A percentile compares a stretch with the other conserved stretches of the same genome.
phyloP scores from a whole-genome alignment of 2,797 vertebrate genomes.

The Lacerta viridis region DNA sequence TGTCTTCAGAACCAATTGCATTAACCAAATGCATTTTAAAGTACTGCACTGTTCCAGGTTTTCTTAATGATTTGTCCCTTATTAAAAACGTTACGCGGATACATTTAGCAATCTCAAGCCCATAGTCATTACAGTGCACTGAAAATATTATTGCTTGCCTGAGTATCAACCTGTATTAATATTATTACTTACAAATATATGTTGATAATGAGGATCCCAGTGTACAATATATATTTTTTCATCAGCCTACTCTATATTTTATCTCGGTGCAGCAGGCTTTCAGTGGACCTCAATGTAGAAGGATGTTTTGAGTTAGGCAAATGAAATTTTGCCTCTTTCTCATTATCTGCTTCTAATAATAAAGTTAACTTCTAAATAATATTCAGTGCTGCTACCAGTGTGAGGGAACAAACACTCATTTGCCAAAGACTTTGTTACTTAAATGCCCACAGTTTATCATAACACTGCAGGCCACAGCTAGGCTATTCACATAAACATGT shows the following conservation, averaged over 20 bases:
- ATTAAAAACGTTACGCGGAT: background rate
- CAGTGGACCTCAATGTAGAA: constrained; percentile 59
- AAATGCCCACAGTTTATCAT: constrained; percentile 76
- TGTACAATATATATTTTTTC: constrained; percentile 61
- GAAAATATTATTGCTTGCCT: constrained; percentile 14
- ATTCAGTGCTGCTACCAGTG: constrained; percentile 29
- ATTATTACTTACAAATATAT: constrained; percentile 37
- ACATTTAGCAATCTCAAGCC: background rate
- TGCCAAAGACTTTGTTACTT: constrained; percentile 72
- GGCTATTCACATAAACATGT: constrained; percentile 67
- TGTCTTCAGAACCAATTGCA: background rate
- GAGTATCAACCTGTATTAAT: constrained; percentile 52
- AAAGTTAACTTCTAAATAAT: constrained; percentile 39
- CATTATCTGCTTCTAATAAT: constrained; percentile 70
- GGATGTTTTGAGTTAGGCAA: constrained; percentile 75
- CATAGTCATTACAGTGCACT: constrained; percentile 44
- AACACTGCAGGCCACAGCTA: constrained; percentile 73
- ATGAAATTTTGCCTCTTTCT: constrained; percentile 71
- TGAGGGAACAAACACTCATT: constrained; percentile 66
- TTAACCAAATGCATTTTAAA: background rate
- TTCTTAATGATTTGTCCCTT: constrained; percentile 27
- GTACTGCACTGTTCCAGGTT: background rate
- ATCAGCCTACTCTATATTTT: constrained; percentile 71
- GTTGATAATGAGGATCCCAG: constrained; percentile 58
- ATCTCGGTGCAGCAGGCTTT: constrained; percentile 73